Evolutionary conservation across 2,797 vertebrate species (phyloP), one percentile per base, ranked within the genome.

Genomic region (Chromobotia macracanthus): DNA sequence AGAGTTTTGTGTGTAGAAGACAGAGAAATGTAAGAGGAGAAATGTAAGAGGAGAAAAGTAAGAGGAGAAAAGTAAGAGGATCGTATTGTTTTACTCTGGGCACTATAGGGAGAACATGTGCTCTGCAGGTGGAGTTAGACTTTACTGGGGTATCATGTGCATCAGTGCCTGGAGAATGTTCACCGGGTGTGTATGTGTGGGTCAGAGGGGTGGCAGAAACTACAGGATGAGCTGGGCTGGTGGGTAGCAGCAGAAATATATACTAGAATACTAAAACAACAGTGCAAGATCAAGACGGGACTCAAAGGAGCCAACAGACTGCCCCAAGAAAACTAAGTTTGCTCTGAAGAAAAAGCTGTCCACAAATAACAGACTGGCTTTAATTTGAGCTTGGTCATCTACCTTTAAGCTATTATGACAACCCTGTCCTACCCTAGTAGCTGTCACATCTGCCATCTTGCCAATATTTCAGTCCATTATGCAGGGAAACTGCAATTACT

Each of bases 211-310:
- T 83, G 88, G 83, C 69, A 70, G 83, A 90, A 86, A 80, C 84
- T 86, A 82, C 78, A 82, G 80, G 87, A 86, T 87, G 83, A 87
- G 82, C 51, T 1, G 74, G 81, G 82, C 87, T 86, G 87, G 82
- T 73, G 83, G 84, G 83, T 80, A 84, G 84, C 86, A 66, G 67
- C 80, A 76, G 85, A 90, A 91, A 90, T 76, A 76, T 90, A 87
- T 87, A 89, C 82, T 83, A 86, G 85, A 91, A 92, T 91, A 92
- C 92, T 93, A 93, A 92, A 92, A 91, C 90, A 92, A 88, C 82
- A 91, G 65, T 66, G 63, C 16, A 84, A 86, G 81, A 80, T 79
- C 81, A 81, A 82, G 85, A 87, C 80, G 75, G 85, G 83, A 90
- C 87, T 90, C 85, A 60, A 38, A 87, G 87, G 80, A 83, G 84